phyloP scores from a whole-genome alignment of 2,888 invertebrate species.

The Yponomeuta malinellus region DNA sequence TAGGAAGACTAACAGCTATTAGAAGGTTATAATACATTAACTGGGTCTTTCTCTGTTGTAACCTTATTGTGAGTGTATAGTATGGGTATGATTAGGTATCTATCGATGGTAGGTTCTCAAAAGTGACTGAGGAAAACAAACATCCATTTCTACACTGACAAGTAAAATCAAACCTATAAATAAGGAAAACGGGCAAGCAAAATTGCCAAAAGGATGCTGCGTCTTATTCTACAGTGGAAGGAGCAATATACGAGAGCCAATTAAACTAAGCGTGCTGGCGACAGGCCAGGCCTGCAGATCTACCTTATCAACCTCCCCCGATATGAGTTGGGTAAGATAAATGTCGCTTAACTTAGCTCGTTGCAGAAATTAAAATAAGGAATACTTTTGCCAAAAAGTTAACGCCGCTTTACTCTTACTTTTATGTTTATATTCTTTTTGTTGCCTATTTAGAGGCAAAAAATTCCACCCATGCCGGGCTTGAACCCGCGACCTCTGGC shows the following conservation, averaged over 20 bases:
- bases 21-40: too few species aligned
- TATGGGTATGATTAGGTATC: too few species aligned
- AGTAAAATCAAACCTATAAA: background rate
- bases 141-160: background rate
- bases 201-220: background rate
- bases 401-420: too few species aligned
- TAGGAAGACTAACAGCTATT: too few species aligned
- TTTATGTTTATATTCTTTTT: too few species aligned
- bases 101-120: background rate
- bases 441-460: too few species aligned
- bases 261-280: slow-evolving; percentile 53
- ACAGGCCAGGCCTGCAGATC: slow-evolving; percentile 39
- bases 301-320: background rate
- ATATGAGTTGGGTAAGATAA: slow-evolving; percentile 11
- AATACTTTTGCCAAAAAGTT: slow-evolving; percentile 2
- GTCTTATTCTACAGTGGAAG: background rate
- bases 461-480: too few species aligned
- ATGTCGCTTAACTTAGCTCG: background rate
- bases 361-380: background rate
- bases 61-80: too few species aligned
- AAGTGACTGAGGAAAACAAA: background rate
- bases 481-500: too few species aligned
- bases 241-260: slow-evolving; percentile 22
- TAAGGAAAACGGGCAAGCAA: background rate
- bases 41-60: too few species aligned